Conservation (phyloP, 2,113 vertebrate species). For the Polypterus senegalus region DNA sequence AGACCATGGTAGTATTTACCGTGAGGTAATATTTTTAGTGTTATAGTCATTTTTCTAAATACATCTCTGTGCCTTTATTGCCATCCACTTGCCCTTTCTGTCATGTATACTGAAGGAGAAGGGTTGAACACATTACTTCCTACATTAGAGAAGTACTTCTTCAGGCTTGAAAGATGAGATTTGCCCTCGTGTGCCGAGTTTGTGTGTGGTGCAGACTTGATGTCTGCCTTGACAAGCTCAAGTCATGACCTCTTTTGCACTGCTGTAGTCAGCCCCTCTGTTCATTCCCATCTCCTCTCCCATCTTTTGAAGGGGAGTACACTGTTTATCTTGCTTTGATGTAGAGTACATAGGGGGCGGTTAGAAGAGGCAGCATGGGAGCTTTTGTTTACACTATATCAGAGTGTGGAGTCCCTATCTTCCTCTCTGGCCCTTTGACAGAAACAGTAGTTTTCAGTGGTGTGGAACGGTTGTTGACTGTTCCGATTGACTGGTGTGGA, state of each 20-base stretch:
- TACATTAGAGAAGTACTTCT: no score
- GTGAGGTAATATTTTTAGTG: no score
- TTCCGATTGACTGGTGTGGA: constrained; percentile 49
- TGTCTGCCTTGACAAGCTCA: constrained; percentile 50
- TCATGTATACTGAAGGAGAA: no score
- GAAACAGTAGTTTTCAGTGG: constrained; percentile 65
- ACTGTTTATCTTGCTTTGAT: constrained; percentile 84
- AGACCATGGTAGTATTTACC: no score
- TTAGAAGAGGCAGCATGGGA: constrained; percentile 30
- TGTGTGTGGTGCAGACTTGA: constrained; percentile 62
- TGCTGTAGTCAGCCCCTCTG: background rate
- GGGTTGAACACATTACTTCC: no score
- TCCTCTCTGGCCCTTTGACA: constrained; percentile 30
- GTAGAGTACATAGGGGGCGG: constrained; percentile 40
- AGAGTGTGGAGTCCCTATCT: constrained; percentile 32
- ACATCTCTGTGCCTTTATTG: no score
- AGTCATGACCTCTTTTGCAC: constrained; percentile 37
- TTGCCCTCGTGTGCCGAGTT: constrained; percentile 38
- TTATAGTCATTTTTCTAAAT: no score
- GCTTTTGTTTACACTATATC: constrained; percentile 54
- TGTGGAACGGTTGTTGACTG: constrained; percentile 76
- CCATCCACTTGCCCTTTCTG: no score
- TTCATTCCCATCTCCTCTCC: no score
- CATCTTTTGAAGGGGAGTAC: constrained; percentile 23
- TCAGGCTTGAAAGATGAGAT: background rate